Evolutionary conservation across 2,797 vertebrate genomes (phyloP), one percentile per base, ranked within the genome.

Genomic region (Semaprochilodus insignis): DNA sequence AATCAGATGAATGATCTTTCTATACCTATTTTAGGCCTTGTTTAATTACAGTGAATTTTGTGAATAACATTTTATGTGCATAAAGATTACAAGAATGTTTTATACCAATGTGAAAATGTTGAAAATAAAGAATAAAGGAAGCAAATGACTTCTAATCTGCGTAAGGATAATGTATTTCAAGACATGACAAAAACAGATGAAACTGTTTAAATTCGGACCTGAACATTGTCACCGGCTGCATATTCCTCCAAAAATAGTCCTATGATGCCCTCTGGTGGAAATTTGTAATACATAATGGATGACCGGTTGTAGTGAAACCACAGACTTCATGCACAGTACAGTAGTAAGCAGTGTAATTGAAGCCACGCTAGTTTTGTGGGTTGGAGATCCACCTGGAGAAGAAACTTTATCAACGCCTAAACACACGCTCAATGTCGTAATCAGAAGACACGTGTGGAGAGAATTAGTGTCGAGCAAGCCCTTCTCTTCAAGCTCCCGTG

Each of bases 21-120:
- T 31, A 3, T 40, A 6, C 8, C 23, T 65, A 19, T 74, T 74
- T 74, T 31, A 14, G 31, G 34, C 55, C 4, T 6, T 11, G 59
- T 52, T 16, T 74, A 62, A 65, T 57, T 73, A 65, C 48, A 66
- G 48, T 27, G 63, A 44, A 67, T 17, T 79, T 62, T 75, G 63
- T 55, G 34, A 69, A 74, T 83, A 78, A 83, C 60, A 60, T 73
- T 82, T 72, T 82, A 62, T 74, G 65, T 59, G 25, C 54, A 31
- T 79, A 23, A 79, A 75, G 70, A 67, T 72, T 67, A 19, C 17
- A 66, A 67, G 36, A 69, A 65, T 60, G 74, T 79, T 83, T 83
- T 83, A 69, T 83, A 83, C 13, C 70, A 78, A 80, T 75, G 62
- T 75, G 62, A 74, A 83, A 19, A n/a, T 74, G 67, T 70, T 40